Evolutionary conservation across 2,888 invertebrate species (phyloP).

Genomic region (Drosophila koepferae): DNA sequence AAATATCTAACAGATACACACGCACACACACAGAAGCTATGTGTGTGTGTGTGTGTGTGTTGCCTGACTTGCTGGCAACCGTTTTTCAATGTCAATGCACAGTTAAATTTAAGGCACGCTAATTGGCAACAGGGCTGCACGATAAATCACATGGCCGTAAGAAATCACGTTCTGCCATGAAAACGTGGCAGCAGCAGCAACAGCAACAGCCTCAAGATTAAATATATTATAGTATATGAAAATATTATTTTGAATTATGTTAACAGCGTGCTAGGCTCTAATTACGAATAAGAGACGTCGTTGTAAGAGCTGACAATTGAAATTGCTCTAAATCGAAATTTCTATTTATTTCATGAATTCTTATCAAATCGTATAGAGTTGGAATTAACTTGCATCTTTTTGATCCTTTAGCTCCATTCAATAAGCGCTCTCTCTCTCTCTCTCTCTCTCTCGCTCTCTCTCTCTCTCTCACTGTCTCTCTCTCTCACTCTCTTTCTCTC

Average conservation of each 20-base stretch:
- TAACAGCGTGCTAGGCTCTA: slow-evolving; percentile 1
- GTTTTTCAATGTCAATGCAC: slow-evolving; percentile 59
- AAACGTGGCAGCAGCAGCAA: slow-evolving; percentile 2
- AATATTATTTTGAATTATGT: slow-evolving; percentile 22
- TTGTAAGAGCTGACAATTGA: background rate
- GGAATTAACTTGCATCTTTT: background rate
- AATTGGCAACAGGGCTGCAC: slow-evolving; percentile 54
- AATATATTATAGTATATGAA: background rate
- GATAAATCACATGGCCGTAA: slow-evolving; percentile 29
- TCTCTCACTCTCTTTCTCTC: background rate
- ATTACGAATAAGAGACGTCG: background rate
- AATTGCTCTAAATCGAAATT: background rate
- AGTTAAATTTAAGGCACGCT: slow-evolving; percentile 45
- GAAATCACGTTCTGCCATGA: slow-evolving; percentile 24
- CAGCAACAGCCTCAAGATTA: background rate
- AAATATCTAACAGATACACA: slow-evolving; percentile 40
- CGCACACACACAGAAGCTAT: slow-evolving; percentile 1
- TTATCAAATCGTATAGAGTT: background rate
- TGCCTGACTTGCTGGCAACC: slow-evolving; percentile 35
- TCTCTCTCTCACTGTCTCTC: too few species aligned
- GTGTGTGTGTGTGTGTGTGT: slow-evolving; percentile 12
- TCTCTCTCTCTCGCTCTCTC: background rate
- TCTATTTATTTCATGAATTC: background rate
- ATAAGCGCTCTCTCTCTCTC: background rate
- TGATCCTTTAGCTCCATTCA: background rate